Base-by-base conservation (phyloP, 2,797 vertebrate genomes). In the Geotrypetes seraphini region DNA sequence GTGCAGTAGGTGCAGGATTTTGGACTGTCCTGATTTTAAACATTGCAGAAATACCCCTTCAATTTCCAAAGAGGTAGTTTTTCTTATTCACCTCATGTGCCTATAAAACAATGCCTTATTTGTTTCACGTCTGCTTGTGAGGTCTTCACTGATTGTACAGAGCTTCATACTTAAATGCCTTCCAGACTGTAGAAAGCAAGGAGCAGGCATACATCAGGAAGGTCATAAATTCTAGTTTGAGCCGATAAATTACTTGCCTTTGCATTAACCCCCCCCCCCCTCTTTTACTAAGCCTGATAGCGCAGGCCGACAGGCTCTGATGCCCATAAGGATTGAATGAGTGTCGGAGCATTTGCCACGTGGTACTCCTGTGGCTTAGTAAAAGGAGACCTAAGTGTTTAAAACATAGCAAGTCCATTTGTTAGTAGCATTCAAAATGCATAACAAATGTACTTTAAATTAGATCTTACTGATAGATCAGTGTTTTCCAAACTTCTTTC, bases 111-210 rank as follows among this genome's bases (percentile, higher is more conserved):
- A 80, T 78, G 69, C 28, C 36, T 38, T 60, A 40, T 62, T 69
- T 77, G 71, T 79, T 61, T 60, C 47, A 57, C 35, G 28, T 51
- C 75, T 71, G 60, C 76, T 36, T 81, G 78, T 76, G 78, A 75
- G 78, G 75, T 77, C 77, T 66, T 25, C 47, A 47, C 59, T 58
- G 37, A 34, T 52, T 51, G 63, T 64, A 44, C 48, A 28, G 33
- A 44, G 47, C 43, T 53, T 60, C 57, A 46, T 49, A 26, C 25
- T 61, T 52, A 71, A 73, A 51, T 50, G 36, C 29, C 44, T 60
- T 56, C 43, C 50, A 54, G 39, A 50, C 26, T 48, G 14, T 7
- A 33, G 50, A 47, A 63, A n/a, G n/a, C n/a, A 49, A 56, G 50
- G 52, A 57, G 31, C 21, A 30, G 47, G 54, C n/a, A 43, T 42